Evolutionary conservation across 2,113 vertebrate species (phyloP).

Genomic region (Scophthalmus maximus): DNA sequence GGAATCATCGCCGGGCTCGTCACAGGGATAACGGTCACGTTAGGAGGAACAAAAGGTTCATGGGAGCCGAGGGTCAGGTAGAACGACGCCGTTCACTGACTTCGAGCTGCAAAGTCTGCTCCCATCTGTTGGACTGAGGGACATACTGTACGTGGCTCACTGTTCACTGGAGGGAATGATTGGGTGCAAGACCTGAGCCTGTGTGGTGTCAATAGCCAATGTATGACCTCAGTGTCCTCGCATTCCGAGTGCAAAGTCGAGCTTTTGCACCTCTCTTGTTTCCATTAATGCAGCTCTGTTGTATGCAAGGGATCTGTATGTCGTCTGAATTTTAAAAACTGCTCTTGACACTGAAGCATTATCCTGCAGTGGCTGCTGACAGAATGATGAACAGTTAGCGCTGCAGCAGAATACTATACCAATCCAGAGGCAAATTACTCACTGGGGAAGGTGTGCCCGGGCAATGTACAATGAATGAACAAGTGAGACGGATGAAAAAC

Average conservation of each 20-base stretch:
- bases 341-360: conserved; percentile 75
- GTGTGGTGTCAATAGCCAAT: conserved; percentile 27
- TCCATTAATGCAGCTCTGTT: conserved; percentile 27
- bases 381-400: conserved; percentile 76
- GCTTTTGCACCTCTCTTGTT: conserved; percentile 35
- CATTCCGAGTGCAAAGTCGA: conserved; percentile 16
- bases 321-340: conserved; percentile 70
- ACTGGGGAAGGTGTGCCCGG: conserved; percentile 68
- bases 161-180: conserved; percentile 63
- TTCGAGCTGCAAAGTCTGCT: neutral
- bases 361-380: conserved; percentile 72
- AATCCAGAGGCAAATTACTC: conserved; percentile 72
- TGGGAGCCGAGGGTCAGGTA: conserved; percentile 2
- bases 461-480: conserved; percentile 69
- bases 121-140: neutral
- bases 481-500: conserved; percentile 51
- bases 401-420: conserved; percentile 64
- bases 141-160: conserved; percentile 11
- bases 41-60: neutral
- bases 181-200: conserved; percentile 26
- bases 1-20: neutral
- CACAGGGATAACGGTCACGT: neutral
- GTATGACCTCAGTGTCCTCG: conserved; percentile 11
- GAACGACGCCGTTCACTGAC: neutral
- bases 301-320: conserved; percentile 45